A percentile compares a stretch with the other conserved stretches of the same genome.
Conservation (phyloP, 2,113 vertebrate species). For the Campylomormyrus numenius region DNA sequence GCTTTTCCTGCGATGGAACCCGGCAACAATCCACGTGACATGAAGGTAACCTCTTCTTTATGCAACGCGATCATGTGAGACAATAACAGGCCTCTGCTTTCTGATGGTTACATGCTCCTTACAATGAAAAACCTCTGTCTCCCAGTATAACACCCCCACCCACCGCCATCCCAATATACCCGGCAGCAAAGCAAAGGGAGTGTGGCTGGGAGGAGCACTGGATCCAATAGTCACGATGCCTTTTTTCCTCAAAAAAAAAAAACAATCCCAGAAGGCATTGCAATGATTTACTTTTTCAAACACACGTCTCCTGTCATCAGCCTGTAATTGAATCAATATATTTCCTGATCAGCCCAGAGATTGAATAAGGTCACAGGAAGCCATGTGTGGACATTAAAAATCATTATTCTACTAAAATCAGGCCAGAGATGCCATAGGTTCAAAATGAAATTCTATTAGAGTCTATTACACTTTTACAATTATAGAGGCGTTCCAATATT, state of each 20-base stretch:
- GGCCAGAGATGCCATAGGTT: constrained; percentile 85
- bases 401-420: constrained; percentile 99
- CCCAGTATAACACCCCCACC: constrained; percentile 30
- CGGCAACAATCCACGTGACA: not conserved
- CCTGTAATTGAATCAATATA: constrained; percentile 99
- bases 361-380: constrained; percentile 99
- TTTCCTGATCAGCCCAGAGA: constrained; percentile 98
- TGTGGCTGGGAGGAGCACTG: constrained; percentile 69
- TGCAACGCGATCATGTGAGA: not conserved
- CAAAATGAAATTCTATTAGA: constrained; percentile 99
- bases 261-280: constrained; percentile 90
- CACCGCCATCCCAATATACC: constrained; percentile 21
- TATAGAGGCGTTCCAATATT: constrained; percentile 99
- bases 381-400: constrained; percentile 99
- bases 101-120: not conserved
- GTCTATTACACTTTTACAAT: constrained; percentile 99
- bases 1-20: not conserved
- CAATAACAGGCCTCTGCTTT: not conserved
- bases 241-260: not conserved
- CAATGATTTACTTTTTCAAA: constrained; percentile 99
- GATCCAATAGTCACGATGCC: constrained; percentile 63
- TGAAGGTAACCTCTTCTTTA: not conserved
- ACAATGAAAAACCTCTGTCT: not conserved
- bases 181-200: constrained; percentile 60
- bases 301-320: constrained; percentile 79